phyloP scores from a whole-genome alignment of 2,888 invertebrate genomes.

The Steromphala cineraria region DNA sequence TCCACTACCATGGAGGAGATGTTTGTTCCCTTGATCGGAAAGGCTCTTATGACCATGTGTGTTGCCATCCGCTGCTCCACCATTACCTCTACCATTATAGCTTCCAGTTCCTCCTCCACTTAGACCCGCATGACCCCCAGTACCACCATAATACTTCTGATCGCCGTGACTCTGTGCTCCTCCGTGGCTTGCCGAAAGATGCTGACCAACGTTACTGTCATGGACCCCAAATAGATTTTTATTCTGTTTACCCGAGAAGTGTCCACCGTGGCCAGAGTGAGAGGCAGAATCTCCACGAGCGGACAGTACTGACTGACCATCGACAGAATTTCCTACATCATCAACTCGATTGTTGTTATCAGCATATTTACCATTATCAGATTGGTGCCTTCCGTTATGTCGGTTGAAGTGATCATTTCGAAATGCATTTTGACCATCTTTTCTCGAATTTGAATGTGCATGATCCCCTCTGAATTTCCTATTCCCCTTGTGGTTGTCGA shows the following conservation, averaged over 20 bases:
- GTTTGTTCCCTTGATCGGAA: constrained; percentile 16
- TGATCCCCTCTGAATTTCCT: constrained; percentile 25
- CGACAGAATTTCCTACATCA: constrained; percentile 29
- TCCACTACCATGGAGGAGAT: constrained; percentile 23
- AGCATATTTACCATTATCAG: constrained; percentile 31
- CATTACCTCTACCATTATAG: neutral
- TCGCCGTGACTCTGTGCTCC: constrained; percentile 24
- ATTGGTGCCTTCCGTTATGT: constrained; percentile 30
- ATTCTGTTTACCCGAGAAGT: constrained; percentile 22
- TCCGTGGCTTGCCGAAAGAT: constrained; percentile 30
- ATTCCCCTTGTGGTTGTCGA: constrained; percentile 30
- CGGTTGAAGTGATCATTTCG: constrained; percentile 30
- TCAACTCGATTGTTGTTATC: constrained; percentile 29
- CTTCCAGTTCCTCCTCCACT: neutral
- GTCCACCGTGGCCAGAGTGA: constrained; percentile 28
- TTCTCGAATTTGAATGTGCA: constrained; percentile 20
- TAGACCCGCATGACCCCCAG: neutral
- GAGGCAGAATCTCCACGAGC: constrained; percentile 32
- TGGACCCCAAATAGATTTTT: constrained; percentile 34
- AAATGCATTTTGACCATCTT: constrained; percentile 31
- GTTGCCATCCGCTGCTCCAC: constrained; percentile 25
- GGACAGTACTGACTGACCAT: constrained; percentile 30
- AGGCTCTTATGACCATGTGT: constrained; percentile 23
- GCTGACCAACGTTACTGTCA: constrained; percentile 28
- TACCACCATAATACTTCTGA: constrained; percentile 34